Evolutionary conservation across 2,888 invertebrate species (phyloP).

Genomic region (Hypsopygia costalis): DNA sequence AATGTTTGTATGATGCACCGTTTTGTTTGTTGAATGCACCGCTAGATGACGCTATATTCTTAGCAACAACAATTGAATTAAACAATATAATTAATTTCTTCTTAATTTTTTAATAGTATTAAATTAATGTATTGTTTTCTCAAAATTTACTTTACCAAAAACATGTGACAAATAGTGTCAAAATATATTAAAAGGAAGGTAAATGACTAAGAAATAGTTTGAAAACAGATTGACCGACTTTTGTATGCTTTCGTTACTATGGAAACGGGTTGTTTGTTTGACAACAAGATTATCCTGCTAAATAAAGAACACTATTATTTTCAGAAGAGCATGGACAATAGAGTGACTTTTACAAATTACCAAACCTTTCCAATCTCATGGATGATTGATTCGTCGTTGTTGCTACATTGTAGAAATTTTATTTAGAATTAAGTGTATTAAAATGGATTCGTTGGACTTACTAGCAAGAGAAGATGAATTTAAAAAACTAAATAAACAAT

Average conservation of each 20-base stretch:
- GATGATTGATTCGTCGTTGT: too few species aligned
- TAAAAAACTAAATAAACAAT: slow-evolving; percentile 64
- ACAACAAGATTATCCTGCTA: slow-evolving; percentile 23
- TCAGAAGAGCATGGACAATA: neutral
- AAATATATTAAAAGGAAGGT: slow-evolving; percentile 8
- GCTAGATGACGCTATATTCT: slow-evolving; percentile 52
- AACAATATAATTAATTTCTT: too few species aligned
- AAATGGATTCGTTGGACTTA: slow-evolving; percentile 61
- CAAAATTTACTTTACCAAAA: too few species aligned
- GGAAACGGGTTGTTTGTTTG: slow-evolving; percentile 42
- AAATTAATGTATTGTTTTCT: too few species aligned
- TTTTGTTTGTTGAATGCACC: slow-evolving; percentile 10
- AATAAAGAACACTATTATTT: slow-evolving; percentile 15
- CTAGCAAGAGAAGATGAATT: slow-evolving; percentile 70
- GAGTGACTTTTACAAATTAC: too few species aligned
- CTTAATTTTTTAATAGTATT: too few species aligned
- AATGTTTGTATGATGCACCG: slow-evolving; percentile 11
- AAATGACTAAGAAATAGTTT: slow-evolving; percentile 12
- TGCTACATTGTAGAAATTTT: neutral
- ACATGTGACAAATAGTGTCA: too few species aligned
- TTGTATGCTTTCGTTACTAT: slow-evolving; percentile 37
- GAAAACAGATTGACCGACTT: slow-evolving; percentile 22
- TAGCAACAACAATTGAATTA: slow-evolving; percentile 41
- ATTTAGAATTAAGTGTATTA: neutral
- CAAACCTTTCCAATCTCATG: too few species aligned